Evolutionary conservation across 2,888 invertebrate genomes (phyloP).

Genomic region (Gandaritis pyraliata): DNA sequence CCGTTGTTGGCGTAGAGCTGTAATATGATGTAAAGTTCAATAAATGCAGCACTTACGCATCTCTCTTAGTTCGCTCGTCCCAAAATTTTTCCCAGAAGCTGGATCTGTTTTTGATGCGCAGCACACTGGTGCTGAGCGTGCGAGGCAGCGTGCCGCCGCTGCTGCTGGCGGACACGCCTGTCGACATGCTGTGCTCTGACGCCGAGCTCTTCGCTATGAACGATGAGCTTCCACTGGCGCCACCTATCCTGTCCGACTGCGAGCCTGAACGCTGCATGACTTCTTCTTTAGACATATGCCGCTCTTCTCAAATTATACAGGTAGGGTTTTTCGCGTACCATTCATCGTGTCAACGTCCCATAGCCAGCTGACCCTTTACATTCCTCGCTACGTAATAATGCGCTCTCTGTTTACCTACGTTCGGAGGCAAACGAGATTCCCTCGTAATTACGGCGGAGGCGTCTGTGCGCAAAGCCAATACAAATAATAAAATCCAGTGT

Average conservation of each 20-base stretch:
- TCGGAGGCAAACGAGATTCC: slow-evolving; percentile 45
- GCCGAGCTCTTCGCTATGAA: slow-evolving; percentile 78
- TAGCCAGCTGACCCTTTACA: slow-evolving; percentile 41
- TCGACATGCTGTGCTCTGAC: slow-evolving; percentile 82
- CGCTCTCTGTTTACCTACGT: slow-evolving; percentile 44
- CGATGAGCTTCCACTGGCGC: slow-evolving; percentile 57
- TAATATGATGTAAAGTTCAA: background rate
- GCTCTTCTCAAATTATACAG: slow-evolving; percentile 6
- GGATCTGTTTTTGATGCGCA: slow-evolving; percentile 90
- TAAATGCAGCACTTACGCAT: slow-evolving; percentile 85
- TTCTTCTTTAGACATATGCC: slow-evolving; percentile 29
- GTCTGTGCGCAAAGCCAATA: slow-evolving; percentile 46
- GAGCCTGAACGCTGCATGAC: slow-evolving; percentile 83
- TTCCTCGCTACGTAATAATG: slow-evolving; percentile 36
- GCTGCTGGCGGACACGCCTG: slow-evolving; percentile 77
- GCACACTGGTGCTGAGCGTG: slow-evolving; percentile 91
- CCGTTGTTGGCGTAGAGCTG: background rate
- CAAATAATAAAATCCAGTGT: slow-evolving; percentile 46
- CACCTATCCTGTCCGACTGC: slow-evolving; percentile 82
- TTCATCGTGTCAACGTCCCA: slow-evolving; percentile 22
- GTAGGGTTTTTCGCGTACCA: slow-evolving; percentile 14
- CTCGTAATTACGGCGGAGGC: slow-evolving; percentile 50
- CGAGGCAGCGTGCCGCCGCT: slow-evolving; percentile 85
- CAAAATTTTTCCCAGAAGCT: slow-evolving; percentile 95
- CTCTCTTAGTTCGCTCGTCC: slow-evolving; percentile 87